phyloP scores from a whole-genome alignment of 2,113 vertebrate species.

The Microcebus tavaratra region DNA sequence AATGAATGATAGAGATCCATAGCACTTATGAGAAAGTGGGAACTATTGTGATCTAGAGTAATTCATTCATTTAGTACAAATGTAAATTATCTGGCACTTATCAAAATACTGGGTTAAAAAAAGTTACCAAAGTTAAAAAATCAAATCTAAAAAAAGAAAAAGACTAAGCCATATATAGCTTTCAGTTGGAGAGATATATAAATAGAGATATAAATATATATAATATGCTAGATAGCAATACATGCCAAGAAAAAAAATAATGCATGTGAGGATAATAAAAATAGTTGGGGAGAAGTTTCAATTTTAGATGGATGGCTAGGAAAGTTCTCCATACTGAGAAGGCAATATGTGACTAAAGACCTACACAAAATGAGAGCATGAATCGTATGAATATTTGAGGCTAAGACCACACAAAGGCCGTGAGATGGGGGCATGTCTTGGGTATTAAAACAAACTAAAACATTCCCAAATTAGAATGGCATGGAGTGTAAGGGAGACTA shows the following conservation, averaged over 20 bases:
- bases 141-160: background rate
- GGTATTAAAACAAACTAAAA: background rate
- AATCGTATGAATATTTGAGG: accelerated
- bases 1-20: background rate
- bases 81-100: background rate
- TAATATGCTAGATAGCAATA: background rate
- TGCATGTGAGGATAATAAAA: background rate
- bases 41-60: background rate
- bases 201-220: background rate
- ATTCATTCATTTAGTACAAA: background rate
- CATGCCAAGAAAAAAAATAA: background rate
- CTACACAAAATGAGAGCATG: background rate
- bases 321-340: background rate
- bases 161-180: background rate
- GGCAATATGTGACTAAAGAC: background rate
- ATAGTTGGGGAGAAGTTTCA: background rate
- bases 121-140: background rate
- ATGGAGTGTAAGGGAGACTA: background rate
- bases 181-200: background rate
- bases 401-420: background rate
- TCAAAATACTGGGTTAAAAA: background rate
- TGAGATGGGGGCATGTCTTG: background rate
- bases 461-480: background rate
- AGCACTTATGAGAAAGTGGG: background rate
- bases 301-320: background rate